Percentiles rank a stretch among this genome's conserved stretches.
Conservation (phyloP, 2,888 invertebrate genomes). For the Steinernema scapterisci region DNA sequence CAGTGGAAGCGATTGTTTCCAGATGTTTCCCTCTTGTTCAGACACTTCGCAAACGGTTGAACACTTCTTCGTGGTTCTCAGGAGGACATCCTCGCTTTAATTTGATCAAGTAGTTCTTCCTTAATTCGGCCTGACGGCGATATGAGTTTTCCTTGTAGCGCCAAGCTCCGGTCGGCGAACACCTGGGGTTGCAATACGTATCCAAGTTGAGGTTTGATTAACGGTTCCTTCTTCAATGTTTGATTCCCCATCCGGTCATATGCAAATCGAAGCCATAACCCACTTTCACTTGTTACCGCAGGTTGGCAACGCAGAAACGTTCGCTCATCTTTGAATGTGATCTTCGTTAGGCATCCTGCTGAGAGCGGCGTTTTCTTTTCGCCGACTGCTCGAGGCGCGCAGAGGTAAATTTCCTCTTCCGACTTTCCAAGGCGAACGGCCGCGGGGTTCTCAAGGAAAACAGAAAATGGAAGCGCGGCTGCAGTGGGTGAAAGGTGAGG, state of each 20-base stretch:
- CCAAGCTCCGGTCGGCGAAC: neutral
- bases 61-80: neutral
- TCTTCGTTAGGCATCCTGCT: neutral
- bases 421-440: too few species aligned
- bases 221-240: too few species aligned
- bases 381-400: too few species aligned
- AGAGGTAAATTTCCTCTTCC: too few species aligned
- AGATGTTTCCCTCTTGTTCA: slow-evolving; percentile 6
- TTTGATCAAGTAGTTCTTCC: neutral
- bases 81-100: neutral
- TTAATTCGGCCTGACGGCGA: too few species aligned
- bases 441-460: neutral
- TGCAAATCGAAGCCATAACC: slow-evolving; percentile 29
- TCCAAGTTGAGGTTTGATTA: too few species aligned
- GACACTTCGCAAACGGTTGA: neutral
- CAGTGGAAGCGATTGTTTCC: slow-evolving; percentile 6
- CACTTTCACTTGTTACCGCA: slow-evolving; percentile 7
- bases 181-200: neutral
- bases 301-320: neutral
- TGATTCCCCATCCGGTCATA: neutral
- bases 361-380: too few species aligned
- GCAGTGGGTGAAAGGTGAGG: slow-evolving; percentile 10
- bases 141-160: neutral
- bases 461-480: neutral
- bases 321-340: neutral